Evolutionary conservation across 2,888 invertebrate genomes (phyloP), one percentile per base, ranked within the genome.

Genomic region (Athetis lepigone): DNA sequence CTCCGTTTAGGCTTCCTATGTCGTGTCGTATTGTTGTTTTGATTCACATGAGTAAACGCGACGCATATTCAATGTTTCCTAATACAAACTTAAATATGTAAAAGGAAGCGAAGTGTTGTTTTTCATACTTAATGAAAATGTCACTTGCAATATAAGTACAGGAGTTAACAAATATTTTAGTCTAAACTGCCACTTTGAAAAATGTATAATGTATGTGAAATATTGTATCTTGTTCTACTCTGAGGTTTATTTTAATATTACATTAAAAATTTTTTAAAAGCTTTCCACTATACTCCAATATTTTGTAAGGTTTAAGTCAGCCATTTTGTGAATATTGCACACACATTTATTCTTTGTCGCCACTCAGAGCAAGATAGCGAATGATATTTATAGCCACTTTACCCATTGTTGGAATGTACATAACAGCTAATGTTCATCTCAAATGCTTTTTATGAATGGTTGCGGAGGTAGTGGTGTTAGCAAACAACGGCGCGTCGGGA

Each of bases 381-480:
- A 59, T 42, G 51, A 54, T 66, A 80, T 81, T 80, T 73, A 77
- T 72, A 60, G 58, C 57, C 63, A 67, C 71, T 74, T 78, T 59
- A 70, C 33, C 61, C 51, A 51, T 64, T 61, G 62, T 72, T 45
- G 50, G 63, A 61, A 71, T 37, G 61, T 52, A 59, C 46, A 55
- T 63, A 64, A 69, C 46, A 60, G 56, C 40, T 77, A 60, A 68
- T 52, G 55, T 58, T 60, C 49, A 50, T 74, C 49, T 70, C 58
- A 71, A 76, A 67, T 67, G 71, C 59, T 68, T 77, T 76, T 70
- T 79, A 73, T 70, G 79, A 78, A 61, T 71, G 73, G 76, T 70
- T 75, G 73, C 47, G 52, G 61, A 68, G 63, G 79, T 79, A 83
- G 83, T 82, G 82, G 82, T 72, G 83, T 81, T 79, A 80, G 77